Evolutionary conservation across 2,888 invertebrate species (phyloP), one percentile per base, ranked within the genome.

Genomic region (Caenorhabditis sinica): DNA sequence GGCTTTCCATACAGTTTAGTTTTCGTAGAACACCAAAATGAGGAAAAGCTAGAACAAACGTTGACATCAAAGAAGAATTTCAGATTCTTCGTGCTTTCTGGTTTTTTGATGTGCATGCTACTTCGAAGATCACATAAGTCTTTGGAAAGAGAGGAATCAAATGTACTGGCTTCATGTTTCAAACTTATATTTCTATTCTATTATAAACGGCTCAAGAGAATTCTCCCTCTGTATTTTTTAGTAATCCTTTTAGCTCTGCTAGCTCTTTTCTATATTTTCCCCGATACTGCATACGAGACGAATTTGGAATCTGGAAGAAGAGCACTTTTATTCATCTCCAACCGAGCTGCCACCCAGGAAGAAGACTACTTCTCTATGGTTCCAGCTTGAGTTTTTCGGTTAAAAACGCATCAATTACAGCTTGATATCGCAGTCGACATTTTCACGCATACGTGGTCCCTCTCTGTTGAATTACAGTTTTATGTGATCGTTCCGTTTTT

Each of bases 381-480:
- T 9, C n/a, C 20, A 49, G 5, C n/a, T 68, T 40, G 11, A 40
- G n/a, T 53, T 53, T 66, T 25, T 58, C 49, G 20, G 25, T 30
- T 9, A 6, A 36, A 11, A 20, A 53, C 20, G 1, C 25, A 53
- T 40, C 13, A 13, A 9, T 71, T 69, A 20, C 69, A 72, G 72
- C 45, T 73, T 0, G 13, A 43, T 6, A 61, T 51, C 23, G 58
- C 73, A 9, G 51, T 60, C 15, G 49, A 73, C 36, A 49, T 73
- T 23, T 73, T 73, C 36, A 60, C 60, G 9, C 73, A 73, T 51
- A 60, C 60, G 1, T 73, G 73, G 73, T 73, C 73, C 13, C 33
- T 73, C 2, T 73, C 73, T 2, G 73, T 73, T 25, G 73, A 73
- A 45, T 23, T 73, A 13, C 73, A 73, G 33, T 73, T 73, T 33